Evolutionary conservation across 2,888 invertebrate genomes (phyloP), one percentile per base, ranked within the genome.

Genomic region (Coleophora flavipennella): DNA sequence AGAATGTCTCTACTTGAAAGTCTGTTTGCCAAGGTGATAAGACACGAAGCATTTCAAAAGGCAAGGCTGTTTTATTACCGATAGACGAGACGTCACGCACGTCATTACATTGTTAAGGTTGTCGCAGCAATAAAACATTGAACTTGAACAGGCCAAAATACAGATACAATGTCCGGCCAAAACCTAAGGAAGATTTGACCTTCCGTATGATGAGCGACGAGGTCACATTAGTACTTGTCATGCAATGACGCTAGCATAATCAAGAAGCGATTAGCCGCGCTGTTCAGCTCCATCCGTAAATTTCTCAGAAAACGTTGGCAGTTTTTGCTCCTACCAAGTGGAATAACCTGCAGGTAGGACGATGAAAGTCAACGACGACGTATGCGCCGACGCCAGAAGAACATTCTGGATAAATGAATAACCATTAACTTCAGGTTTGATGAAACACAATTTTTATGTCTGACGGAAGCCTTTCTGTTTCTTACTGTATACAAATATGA

Each of bases 321-420:
- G 67, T 75, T 79, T 78, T 80, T 78, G 75, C 75, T 66, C 62
- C 62, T 51, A 51, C 55, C 46, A 55, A 59, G 77, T 69, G 71
- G 67, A 78, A 76, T 73, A 78, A 79, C 78, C 79, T 68, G 61
- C 59, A 65, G 74, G 76, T 72, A 77, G 78, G 78, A 69, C 76
- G 65, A 46, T 59, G 62, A 79, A 80, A 76, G 80, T 79, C 80
- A 72, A 53, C 58, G 53, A 52, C 50, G 59, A 11, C 57, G 57
- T n/a, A 20, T 20, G 20, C 20, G 20, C 20, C 20, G 20, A 20
- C 20, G 6, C 20, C 20, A 6, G 20, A 59, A 63, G 54, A 63
- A 62, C 57, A 67, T 55, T 62, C 59, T 56, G 58, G 55, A 59
- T 71, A 71, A 70, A 61, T 69, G 68, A 68, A n/a, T n/a, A n/a